phyloP scores from a whole-genome alignment of 2,888 invertebrate genomes.

The Hofmannophila pseudospretella region DNA sequence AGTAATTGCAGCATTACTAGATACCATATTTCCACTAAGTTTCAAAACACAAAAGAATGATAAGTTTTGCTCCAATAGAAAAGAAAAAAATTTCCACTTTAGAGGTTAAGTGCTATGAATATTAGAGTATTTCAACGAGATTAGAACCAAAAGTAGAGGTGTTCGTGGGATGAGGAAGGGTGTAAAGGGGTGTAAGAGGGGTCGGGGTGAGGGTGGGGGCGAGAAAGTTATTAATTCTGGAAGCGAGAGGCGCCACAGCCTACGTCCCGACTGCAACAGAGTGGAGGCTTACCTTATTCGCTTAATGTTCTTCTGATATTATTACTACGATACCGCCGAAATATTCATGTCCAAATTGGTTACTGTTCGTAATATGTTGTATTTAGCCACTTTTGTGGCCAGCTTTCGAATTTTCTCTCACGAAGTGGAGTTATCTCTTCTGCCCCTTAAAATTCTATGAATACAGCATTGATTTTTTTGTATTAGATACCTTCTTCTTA shows the following conservation, averaged over 20 bases:
- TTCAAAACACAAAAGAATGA: too few relatives aligned
- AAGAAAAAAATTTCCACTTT: too few relatives aligned
- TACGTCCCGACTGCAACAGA: slow-evolving; percentile 67
- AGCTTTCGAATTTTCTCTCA: not conserved
- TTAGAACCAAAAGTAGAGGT: slow-evolving; percentile 23
- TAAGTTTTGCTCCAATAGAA: too few relatives aligned
- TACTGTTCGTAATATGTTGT: not conserved
- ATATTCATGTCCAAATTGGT: not conserved
- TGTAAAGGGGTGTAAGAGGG: slow-evolving; percentile 28
- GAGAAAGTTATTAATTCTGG: slow-evolving; percentile 76
- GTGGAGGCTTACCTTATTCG: slow-evolving; percentile 68
- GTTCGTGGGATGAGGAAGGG: slow-evolving; percentile 30
- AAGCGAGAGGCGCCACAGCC: slow-evolving; percentile 71
- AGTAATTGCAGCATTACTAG: too few relatives aligned
- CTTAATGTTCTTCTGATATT: slow-evolving; percentile 66
- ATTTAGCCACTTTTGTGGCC: not conserved
- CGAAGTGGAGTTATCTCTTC: too few relatives aligned
- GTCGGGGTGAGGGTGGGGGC: slow-evolving; percentile 23
- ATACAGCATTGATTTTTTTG: too few relatives aligned
- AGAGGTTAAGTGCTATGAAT: too few relatives aligned
- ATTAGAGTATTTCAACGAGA: too few relatives aligned
- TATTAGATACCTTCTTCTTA: too few relatives aligned
- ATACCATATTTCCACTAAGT: too few relatives aligned
- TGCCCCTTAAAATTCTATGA: too few relatives aligned
- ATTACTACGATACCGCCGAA: slow-evolving; percentile 37